A percentile compares a stretch with the other conserved stretches of the same genome.
Conservation (phyloP, 2,888 invertebrate genomes). For the Deilephila elpenor region DNA sequence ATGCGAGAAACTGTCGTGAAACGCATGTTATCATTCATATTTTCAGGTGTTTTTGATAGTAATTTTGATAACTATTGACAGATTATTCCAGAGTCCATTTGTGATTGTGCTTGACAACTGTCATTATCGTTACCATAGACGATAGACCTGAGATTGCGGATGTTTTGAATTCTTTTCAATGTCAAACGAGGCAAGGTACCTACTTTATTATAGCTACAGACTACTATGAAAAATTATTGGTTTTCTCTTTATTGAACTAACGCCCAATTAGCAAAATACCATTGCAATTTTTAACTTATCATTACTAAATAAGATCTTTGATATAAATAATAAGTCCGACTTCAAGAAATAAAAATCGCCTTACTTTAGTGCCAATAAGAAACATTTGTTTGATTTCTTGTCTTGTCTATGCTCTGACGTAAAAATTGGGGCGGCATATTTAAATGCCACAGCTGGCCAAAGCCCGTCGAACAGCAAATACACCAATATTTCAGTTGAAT, state of each 20-base stretch:
- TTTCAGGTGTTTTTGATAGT: conserved; percentile 69
- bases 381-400: neutral
- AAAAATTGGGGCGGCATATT: neutral
- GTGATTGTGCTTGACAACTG: conserved; percentile 23
- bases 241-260: no score
- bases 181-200: neutral
- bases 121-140: conserved; percentile 7
- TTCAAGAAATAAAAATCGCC: no score
- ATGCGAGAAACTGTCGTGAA: conserved; percentile 50
- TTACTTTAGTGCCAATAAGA: no score
- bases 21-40: conserved; percentile 75
- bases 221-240: no score
- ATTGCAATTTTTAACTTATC: no score
- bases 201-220: no score
- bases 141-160: neutral
- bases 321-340: no score
- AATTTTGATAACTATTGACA: conserved; percentile 65
- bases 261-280: no score
- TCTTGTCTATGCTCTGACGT: neutral
- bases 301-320: no score
- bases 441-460: neutral
- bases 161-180: conserved; percentile 2
- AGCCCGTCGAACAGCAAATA: no score
- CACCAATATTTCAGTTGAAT: neutral
- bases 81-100: conserved; percentile 55